Evolutionary conservation across 2,888 invertebrate species (phyloP), one percentile per base, ranked within the genome.

Genomic region (Notodonta ziczac): DNA sequence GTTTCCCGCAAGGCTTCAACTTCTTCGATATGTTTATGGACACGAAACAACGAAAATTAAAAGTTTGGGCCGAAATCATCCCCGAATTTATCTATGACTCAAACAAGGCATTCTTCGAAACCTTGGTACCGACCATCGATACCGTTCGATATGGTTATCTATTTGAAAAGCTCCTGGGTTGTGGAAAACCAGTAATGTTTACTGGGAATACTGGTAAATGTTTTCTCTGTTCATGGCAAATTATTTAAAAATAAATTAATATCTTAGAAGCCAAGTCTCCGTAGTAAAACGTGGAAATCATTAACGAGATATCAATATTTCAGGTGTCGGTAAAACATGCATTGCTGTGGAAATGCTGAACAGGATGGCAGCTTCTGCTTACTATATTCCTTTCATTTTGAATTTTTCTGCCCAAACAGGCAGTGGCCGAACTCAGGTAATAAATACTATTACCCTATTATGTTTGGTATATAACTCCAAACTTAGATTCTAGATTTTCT

Each of bases 361-460:
- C 60, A 94, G 93, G 54, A 94, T 98, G 77, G 87, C 95, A 7
- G 78, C 87, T 0, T 92, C 94, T 0, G 95, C 95, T 0, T 85
- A 91, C 53, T 97, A 96, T 80, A 95, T 97, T 35, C 97, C 98
- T 0, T 95, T 97, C 0, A 96, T 96, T 67, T 91, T 98, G 63
- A 98, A 98, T 82, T 98, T 98, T 88, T 98, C 98, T 0, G 98
- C 98, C 0, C 98, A 98, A 91, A 98, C 98, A 0, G 97, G 96
- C 84, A 98, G 98, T 76, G 88, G 94, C 39, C 94, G 97, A 39
- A 98, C 97, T 0, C 97, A 97, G 89, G 95, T 95, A 73, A 16
- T 51, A 24, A 8, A 2, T 10, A 9, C 42, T 12, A 4, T 40
- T 40, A 8, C 2, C 10, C 1, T 2, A 10, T 42, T 10, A 42